phyloP scores from a whole-genome alignment of 2,797 vertebrate species.

The Myotis planiceps region DNA sequence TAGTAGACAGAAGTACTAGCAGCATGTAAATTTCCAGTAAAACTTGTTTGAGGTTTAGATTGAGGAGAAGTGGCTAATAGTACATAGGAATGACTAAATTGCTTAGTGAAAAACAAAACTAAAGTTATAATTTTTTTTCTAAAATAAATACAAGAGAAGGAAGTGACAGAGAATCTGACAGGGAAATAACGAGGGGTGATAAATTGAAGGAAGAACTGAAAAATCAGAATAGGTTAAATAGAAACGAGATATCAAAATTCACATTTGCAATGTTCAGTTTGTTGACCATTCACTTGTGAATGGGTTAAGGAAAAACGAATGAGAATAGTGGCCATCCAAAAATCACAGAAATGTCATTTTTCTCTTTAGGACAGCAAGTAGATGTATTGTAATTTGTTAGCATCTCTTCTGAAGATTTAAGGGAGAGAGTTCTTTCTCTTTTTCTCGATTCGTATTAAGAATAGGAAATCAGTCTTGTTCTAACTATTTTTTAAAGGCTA shows the following conservation, averaged over 20 bases:
- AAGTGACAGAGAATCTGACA: not conserved
- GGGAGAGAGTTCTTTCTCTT: not conserved
- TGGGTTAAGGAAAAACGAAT: not conserved
- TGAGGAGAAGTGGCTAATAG: not conserved
- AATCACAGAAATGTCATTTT: not conserved
- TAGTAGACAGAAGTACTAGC: slow-evolving; percentile 46
- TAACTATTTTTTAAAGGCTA: slow-evolving; percentile 24
- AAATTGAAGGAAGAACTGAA: not conserved
- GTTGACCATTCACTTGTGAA: not conserved
- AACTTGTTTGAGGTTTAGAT: not conserved
- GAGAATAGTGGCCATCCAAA: not conserved
- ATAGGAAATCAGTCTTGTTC: slow-evolving; percentile 24
- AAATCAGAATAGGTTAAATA: slow-evolving; percentile 3
- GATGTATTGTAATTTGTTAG: not conserved
- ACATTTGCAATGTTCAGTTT: not conserved
- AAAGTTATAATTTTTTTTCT: not conserved
- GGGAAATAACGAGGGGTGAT: not conserved
- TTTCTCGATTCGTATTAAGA: not conserved
- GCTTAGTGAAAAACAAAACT: not conserved
- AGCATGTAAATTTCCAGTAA: slow-evolving; percentile 39
- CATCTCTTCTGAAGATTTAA: slow-evolving; percentile 1
- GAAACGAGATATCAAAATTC: not conserved
- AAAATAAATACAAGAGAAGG: slow-evolving; percentile 9
- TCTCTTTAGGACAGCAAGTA: not conserved
- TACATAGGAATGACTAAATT: not conserved